Evolutionary conservation across 2,797 vertebrate genomes (phyloP), one percentile per base, ranked within the genome.

Genomic region (Okamejei kenojei): DNA sequence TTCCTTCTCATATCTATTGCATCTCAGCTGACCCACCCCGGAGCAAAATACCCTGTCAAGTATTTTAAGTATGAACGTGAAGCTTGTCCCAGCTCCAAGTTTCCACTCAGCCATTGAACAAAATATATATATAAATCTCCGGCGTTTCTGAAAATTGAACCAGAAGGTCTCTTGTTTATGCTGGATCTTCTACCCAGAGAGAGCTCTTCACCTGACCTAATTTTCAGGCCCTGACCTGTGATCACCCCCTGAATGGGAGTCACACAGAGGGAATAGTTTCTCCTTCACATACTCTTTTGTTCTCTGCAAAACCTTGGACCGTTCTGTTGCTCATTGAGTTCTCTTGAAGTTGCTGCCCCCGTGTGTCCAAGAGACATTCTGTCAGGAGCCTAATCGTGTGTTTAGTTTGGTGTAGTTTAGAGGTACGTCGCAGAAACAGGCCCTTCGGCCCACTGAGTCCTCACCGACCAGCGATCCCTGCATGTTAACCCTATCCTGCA

Each of bases 61-160:
- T 92, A 92, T 92, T 76, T 92, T 73, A 92, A 92, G 71, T 92
- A 92, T 92, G 90, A 45, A 92, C 26, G 90, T 76, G 71, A 92
- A 92, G 76, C 71, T 76, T 92, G 90, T 92, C 90, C 54, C 35
- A 13, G 35, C 38, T 92, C 90, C 90, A 74, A 92, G 71, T 92
- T 92, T 92, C 90, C 90, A 92, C 26, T 74, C 54, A 71, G 73
- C 90, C 90, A 76, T 92, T 92, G 38, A 92, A 92, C n/a, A 76
- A 92, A 19, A 92, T 26, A 54, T 29, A n/a, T 0, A 80, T 38
- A 80, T 54, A 76, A 29, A 91, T 38, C 23, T 92, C 23, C 23
- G 76, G 54, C 7, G 1, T 54, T 17, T 76, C 90, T 71, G 26
- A 92, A 80, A 76, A 10, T 23, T 68, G n/a, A 88, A 68, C 32